Percentiles rank a stretch among this genome's conserved stretches.
These are phyloP conservation scores for Perizoma flavofasciatum DNA, from an alignment of 2,888 invertebrate genomes.

Conservation along the genomic window DNA sequence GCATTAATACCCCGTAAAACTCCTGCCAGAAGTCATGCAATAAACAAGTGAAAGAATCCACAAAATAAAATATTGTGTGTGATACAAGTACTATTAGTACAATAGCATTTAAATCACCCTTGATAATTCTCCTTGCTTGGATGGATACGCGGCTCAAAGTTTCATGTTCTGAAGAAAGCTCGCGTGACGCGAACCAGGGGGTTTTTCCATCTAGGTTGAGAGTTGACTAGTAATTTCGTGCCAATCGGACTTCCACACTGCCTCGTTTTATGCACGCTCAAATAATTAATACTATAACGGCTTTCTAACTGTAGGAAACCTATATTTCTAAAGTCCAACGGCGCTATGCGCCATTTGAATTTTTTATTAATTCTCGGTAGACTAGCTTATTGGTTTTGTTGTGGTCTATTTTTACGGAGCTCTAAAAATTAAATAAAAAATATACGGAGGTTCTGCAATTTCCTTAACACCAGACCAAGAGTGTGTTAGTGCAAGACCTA, in stretches of 20 bases:
- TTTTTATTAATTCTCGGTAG: conserved; percentile 22
- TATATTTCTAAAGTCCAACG: conserved; percentile 15
- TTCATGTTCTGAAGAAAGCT: conserved; percentile 30
- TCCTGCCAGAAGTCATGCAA: too few relatives aligned
- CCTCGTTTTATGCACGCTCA: conserved; percentile 32
- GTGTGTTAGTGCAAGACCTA: too few relatives aligned
- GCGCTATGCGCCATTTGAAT: conserved; percentile 17
- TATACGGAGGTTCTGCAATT: too few relatives aligned
- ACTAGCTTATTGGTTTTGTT: conserved; percentile 5
- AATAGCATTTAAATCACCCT: too few relatives aligned
- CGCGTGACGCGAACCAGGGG: conserved; percentile 32
- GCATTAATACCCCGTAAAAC: too few relatives aligned
- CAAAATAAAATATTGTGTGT: too few relatives aligned
- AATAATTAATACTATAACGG: conserved; percentile 37
- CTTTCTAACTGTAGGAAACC: conserved; percentile 23
- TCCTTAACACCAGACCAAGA: too few relatives aligned
- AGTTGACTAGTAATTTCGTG: conserved; percentile 32
- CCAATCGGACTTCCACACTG: conserved; percentile 29
- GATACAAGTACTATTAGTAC: too few relatives aligned
- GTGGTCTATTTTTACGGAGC: conserved; percentile 3
- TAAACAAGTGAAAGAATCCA: too few relatives aligned
- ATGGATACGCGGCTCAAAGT: conserved; percentile 17
- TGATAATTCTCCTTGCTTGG: too few relatives aligned
- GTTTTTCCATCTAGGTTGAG: conserved; percentile 31
- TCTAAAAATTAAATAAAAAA: too few relatives aligned